A percentile compares a stretch with the other conserved stretches of the same genome.
Conservation (phyloP, 2,888 invertebrate genomes). For the Cerastis rubricosa region DNA sequence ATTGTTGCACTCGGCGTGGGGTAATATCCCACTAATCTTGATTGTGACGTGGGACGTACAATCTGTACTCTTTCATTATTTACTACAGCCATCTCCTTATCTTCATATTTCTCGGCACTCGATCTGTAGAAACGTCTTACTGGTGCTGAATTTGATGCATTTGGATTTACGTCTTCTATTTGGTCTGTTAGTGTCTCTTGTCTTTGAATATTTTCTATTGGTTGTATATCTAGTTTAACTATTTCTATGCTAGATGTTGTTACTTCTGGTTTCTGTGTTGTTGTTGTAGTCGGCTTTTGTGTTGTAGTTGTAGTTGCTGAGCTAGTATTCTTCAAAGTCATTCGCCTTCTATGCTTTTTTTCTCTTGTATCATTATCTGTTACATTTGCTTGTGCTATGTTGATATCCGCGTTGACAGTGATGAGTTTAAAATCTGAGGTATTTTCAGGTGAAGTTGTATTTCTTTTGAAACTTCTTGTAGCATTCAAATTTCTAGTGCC, state of each 20-base stretch:
- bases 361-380: constrained; percentile 75
- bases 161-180: constrained; percentile 77
- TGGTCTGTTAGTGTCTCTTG: constrained; percentile 82
- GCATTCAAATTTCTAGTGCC: constrained; percentile 78
- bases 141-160: constrained; percentile 74
- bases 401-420: constrained; percentile 79
- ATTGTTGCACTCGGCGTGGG: constrained; percentile 80
- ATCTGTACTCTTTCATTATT: constrained; percentile 86
- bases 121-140: constrained; percentile 85
- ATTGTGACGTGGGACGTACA: constrained; percentile 80
- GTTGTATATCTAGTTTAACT: constrained; percentile 80
- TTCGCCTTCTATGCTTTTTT: constrained; percentile 81
- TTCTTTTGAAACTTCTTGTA: constrained; percentile 63
- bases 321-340: constrained; percentile 76
- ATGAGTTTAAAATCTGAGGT: constrained; percentile 74
- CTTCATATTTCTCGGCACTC: constrained; percentile 79
- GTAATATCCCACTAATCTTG: constrained; percentile 79
- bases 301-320: constrained; percentile 47
- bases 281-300: constrained; percentile 57
- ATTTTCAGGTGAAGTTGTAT: constrained; percentile 69
- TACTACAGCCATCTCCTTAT: constrained; percentile 80
- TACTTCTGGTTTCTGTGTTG: constrained; percentile 63
- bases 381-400: constrained; percentile 73
- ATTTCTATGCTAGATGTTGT: constrained; percentile 75
- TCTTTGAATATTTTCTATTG: constrained; percentile 73